A percentile compares a stretch with the other conserved stretches of the same genome.
Conservation (phyloP, 1,140 invertebrate species). For the Mercenaria mercenaria region DNA sequence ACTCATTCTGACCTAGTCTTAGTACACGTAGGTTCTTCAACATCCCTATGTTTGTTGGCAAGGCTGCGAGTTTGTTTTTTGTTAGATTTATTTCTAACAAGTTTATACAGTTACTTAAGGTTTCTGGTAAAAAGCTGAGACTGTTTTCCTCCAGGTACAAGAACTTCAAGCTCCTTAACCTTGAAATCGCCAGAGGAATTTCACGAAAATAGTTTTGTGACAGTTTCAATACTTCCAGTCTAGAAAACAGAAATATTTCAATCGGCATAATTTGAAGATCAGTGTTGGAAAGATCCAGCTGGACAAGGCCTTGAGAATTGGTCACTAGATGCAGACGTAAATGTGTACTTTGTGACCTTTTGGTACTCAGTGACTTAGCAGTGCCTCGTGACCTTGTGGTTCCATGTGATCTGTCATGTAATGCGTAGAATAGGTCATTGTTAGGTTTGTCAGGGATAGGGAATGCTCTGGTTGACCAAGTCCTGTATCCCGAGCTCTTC, state of each 20-base stretch:
- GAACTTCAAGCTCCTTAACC: conserved; percentile 76
- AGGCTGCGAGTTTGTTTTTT: conserved; percentile 76
- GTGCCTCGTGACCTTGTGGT: conserved; percentile 37
- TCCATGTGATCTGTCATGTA: conserved; percentile 14
- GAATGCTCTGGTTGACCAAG: conserved; percentile 44
- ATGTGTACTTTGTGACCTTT: neutral
- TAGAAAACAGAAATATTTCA: conserved; percentile 77
- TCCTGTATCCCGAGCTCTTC: conserved; percentile 68
- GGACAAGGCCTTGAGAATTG: conserved; percentile 76
- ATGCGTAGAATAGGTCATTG: neutral
- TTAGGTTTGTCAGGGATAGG: neutral
- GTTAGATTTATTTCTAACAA: conserved; percentile 79
- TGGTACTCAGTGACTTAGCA: neutral
- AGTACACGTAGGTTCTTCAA: conserved; percentile 77
- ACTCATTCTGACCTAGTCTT: conserved; percentile 79
- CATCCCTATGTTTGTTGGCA: conserved; percentile 76
- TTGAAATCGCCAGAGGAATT: conserved; percentile 77
- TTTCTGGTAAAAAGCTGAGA: conserved; percentile 79
- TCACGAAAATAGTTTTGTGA: conserved; percentile 79
- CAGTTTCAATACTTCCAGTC: conserved; percentile 80
- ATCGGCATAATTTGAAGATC: conserved; percentile 74
- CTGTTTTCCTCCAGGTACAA: conserved; percentile 79
- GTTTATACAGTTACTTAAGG: conserved; percentile 80
- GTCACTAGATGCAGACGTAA: conserved; percentile 68
- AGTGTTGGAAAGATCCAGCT: conserved; percentile 78